Evolutionary conservation across 2,888 invertebrate genomes (phyloP), one percentile per base, ranked within the genome.

Genomic region (Willowsia nigromaculata): DNA sequence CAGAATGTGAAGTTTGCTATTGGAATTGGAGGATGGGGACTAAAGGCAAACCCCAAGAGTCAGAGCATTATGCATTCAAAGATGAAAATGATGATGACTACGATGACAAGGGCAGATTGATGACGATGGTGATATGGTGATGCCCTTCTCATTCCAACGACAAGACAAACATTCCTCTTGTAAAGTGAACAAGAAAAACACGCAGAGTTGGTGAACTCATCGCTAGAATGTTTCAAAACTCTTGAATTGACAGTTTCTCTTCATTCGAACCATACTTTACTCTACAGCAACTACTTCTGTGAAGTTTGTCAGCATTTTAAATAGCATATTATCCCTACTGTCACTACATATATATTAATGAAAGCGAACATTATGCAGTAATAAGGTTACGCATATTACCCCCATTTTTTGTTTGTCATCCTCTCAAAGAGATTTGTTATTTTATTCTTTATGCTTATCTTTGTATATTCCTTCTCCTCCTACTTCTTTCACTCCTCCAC

Each of bases 101-200:
- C 82, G 88, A 84, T 88, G 88, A 88, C 88, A 88, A 84, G 88
- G 84, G 88, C 88, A 88, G 83, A 88, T 88, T 88, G 88, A 84
- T 78, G 76, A 65, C 43, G 88, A 47, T 80, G 86, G 53, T 88
- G 88, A 88, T 82, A 74, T 62, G 62, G 82, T 88, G 62, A 65
- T 78, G 74, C 88, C 88, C 76, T 78, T 78, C 84, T 83, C 84
- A 88, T 88, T 88, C 88, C 83, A 83, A 78, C 65, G 82, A 84
- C 88, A 88, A 76, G 78, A 84, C 53, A 88, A 83, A 88, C 88
- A 88, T 88, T 88, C 88, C 76, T 88, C 83, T 83, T 80, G 65
- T 11, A 81, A 84, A 88, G 71, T 47, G 82, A 82, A 76, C 68
- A 82, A 88, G 84, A 78, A 43, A 78, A 84, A 80, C 53, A 84